Evolutionary conservation across 1,140 invertebrate species (phyloP).

Genomic region (Mylabris phalerata): DNA sequence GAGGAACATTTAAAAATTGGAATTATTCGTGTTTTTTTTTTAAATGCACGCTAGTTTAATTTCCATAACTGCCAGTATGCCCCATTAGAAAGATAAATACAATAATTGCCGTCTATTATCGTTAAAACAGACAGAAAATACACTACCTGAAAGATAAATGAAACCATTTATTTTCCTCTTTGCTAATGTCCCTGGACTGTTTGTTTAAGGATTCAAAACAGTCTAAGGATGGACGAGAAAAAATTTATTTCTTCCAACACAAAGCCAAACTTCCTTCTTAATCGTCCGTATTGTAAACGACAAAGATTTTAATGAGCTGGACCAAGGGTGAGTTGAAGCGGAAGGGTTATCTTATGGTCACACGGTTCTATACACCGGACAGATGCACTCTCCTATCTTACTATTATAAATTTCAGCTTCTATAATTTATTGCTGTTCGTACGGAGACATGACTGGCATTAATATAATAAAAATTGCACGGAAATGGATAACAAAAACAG

Average conservation of each 20-base stretch:
- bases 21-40: too few species aligned
- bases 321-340: constrained; percentile 1
- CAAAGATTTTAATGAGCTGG: constrained; percentile 18
- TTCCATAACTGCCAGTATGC: too few species aligned
- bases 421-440: constrained; percentile 10
- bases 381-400: constrained; percentile 1
- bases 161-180: constrained; percentile 6
- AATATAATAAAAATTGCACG: constrained; percentile 4
- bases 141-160: constrained; percentile 9
- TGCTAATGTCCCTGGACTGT: neutral
- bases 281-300: neutral
- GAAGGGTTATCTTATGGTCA: constrained; percentile 19
- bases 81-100: too few species aligned
- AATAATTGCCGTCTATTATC: too few species aligned
- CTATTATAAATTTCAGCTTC: neutral
- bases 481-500: constrained; percentile 14
- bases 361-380: constrained; percentile 10
- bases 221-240: neutral
- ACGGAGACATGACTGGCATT: constrained; percentile 14
- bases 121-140: too few species aligned
- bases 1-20: too few species aligned
- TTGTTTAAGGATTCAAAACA: constrained; percentile 15
- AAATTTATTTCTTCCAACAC: neutral
- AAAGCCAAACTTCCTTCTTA: constrained; percentile 12
- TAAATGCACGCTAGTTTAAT: too few species aligned